Base-by-base conservation (phyloP, 1,140 invertebrate genomes). In the Hyposmocoma kahamanoa region DNA sequence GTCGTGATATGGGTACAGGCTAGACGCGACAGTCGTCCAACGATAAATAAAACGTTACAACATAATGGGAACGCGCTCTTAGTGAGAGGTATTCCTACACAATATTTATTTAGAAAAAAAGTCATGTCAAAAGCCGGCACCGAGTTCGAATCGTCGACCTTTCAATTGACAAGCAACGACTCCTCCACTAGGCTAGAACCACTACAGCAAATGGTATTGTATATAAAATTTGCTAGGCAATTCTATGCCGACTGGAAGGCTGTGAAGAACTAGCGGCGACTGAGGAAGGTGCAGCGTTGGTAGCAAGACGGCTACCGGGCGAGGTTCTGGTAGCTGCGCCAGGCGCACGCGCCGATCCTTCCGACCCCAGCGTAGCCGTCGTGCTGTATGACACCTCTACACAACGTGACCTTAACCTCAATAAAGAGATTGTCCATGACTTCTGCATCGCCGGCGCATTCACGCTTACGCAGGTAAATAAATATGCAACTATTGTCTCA, bases 161-260 rank as follows among this genome's bases (percentile, higher is more conserved):
- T n/a, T n/a, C n/a, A n/a, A n/a, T n/a, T n/a, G n/a, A n/a, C n/a
- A n/a, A n/a, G n/a, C n/a, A n/a, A n/a, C n/a, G n/a, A n/a, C n/a
- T n/a, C n/a, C n/a, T n/a, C n/a, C n/a, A n/a, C n/a, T n/a, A n/a
- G n/a, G n/a, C n/a, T n/a, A n/a, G n/a, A n/a, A n/a, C n/a, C n/a
- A n/a, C n/a, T n/a, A n/a, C n/a, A n/a, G n/a, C n/a, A n/a, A n/a
- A n/a, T n/a, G n/a, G n/a, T n/a, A n/a, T n/a, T n/a, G n/a, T n/a
- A n/a, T n/a, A n/a, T n/a, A n/a, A n/a, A n/a, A n/a, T n/a, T n/a
- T n/a, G n/a, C n/a, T n/a, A 91, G 90, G 90, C 89, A 30, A 84
- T 92, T 26, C 77, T 89, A 47, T 87, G 91, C 56, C 85, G 87
- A 18, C 62, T 93, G 46, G 82, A 84, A 28, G 90, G 89, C 30